Conservation (phyloP, 2,888 invertebrate species). For the Drosophila mettleri region DNA sequence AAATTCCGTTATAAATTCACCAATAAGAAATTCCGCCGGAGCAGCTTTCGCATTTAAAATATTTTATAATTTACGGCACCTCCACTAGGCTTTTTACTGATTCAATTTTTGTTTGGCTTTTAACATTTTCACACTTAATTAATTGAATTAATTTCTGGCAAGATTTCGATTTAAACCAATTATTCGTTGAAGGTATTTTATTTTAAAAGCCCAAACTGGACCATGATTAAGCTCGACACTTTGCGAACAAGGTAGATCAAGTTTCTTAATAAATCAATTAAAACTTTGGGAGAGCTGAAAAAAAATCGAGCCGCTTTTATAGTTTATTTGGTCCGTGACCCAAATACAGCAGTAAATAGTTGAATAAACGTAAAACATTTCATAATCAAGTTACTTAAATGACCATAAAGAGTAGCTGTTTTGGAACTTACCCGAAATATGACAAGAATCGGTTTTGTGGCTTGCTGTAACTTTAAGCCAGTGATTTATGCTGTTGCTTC, state of each 20-base stretch:
- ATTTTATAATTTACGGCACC: background rate
- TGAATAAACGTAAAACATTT: constrained; percentile 4
- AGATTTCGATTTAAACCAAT: constrained; percentile 7
- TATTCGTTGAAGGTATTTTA: background rate
- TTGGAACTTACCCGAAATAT: constrained; percentile 56
- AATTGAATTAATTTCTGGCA: background rate
- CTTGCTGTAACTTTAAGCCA: constrained; percentile 35
- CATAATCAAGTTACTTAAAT: constrained; percentile 4
- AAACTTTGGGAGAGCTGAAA: constrained; percentile 30
- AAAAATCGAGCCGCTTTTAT: constrained; percentile 6
- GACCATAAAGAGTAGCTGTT: constrained; percentile 12
- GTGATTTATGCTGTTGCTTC: constrained; percentile 52
- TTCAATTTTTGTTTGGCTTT: background rate
- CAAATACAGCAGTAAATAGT: constrained; percentile 12
- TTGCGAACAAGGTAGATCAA: background rate
- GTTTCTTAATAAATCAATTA: constrained; percentile 51
- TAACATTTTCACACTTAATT: background rate
- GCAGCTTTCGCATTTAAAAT: background rate
- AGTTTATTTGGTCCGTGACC: constrained; percentile 9
- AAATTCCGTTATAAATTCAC: background rate
- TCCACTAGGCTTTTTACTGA: background rate
- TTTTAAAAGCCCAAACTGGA: constrained; percentile 16
- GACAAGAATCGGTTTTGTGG: constrained; percentile 41
- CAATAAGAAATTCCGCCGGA: background rate
- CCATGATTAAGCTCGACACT: constrained; percentile 7